phyloP scores from a whole-genome alignment of 92 coral and sea anemone genomes.

The Phenganax subtilis region DNA sequence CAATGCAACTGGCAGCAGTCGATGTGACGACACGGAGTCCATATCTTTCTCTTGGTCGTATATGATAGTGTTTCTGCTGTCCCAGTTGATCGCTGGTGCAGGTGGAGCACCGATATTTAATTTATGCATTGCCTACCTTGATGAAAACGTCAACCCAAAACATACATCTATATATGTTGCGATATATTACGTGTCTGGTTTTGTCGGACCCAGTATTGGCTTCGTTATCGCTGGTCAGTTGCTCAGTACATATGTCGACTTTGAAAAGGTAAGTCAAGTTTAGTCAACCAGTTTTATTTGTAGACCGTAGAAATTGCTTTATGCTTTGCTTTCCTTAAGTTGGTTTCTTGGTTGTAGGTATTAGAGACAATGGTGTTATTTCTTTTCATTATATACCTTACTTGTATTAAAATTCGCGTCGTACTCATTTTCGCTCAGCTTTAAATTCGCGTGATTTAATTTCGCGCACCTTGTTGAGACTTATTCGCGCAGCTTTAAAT shows the following conservation, averaged over 20 bases:
- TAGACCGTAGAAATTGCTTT: no score
- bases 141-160: slow-evolving; percentile 85
- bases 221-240: slow-evolving; percentile 66
- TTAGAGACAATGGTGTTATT: no score
- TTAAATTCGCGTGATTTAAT: no score
- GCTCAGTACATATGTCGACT: slow-evolving; percentile 62
- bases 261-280: slow-evolving; percentile 58
- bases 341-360: no score
- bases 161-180: slow-evolving; percentile 68
- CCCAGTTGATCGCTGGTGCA: slow-evolving; percentile 67
- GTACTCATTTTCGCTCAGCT: no score
- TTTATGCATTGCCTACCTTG: slow-evolving; percentile 77
- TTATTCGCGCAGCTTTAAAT: no score
- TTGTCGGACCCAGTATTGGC: slow-evolving; percentile 78
- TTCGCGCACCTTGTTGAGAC: no score
- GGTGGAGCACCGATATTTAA: slow-evolving; percentile 75
- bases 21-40: not conserved
- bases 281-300: not conserved
- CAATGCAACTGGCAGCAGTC: not conserved
- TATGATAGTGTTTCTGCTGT: slow-evolving; percentile 18
- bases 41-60: slow-evolving; percentile 12
- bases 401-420: no score
- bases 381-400: no score
- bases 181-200: slow-evolving; percentile 53
- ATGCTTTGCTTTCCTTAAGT: no score